Evolutionary conservation across 2,113 vertebrate genomes (phyloP), one percentile per base, ranked within the genome.

Genomic region (Hyaena hyaena): DNA sequence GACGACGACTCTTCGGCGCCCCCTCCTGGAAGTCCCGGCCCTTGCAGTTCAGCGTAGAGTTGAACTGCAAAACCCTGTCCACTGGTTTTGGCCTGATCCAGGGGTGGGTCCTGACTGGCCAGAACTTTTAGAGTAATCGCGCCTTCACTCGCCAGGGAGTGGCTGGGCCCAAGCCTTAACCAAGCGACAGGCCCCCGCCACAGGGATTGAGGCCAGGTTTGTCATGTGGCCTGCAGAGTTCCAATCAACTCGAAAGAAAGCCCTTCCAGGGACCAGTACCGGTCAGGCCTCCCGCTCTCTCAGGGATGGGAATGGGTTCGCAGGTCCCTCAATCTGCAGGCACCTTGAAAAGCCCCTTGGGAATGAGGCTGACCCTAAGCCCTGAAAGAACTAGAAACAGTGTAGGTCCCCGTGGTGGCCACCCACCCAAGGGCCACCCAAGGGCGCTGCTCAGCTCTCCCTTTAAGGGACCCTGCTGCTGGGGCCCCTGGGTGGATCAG

Each of bases 11-110:
- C 92, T 83, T 53, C 17, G 11, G 17, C 82, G 74, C 69, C 95
- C 85, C 74, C 90, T 97, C 35, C 81, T n/a, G 92, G 95, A 35
- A 91, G 55, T 8, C 23, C 10, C 53, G 6, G 63, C 8, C 69
- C 23, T 90, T 58, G 76, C 68, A 73, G 17, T 3, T 55, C 12
- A 4, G 21, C 53, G 76, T 33, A 3, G 10, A 48, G 3, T 16
- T 45, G n/a, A 7, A 26, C 43, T 0, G 39, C 39, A 39, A 39
- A 39, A 39, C 39, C 39, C 39, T 48, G n/a, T 33, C 85, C 10
- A 4, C 6, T 0, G 26, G 73, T 66, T 88, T 82, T 31, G 55
- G 48, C n/a, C 39, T 28, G 35, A 63, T 76, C 39, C 83, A 58
- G 5, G 1, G 3, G 21, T 63, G 23, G 39, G n/a, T 65, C 24